A percentile compares a stretch with the other conserved stretches of the same genome.
phyloP scores from a whole-genome alignment of 1,140 invertebrate species.

The Meloidogyne hapla region DNA sequence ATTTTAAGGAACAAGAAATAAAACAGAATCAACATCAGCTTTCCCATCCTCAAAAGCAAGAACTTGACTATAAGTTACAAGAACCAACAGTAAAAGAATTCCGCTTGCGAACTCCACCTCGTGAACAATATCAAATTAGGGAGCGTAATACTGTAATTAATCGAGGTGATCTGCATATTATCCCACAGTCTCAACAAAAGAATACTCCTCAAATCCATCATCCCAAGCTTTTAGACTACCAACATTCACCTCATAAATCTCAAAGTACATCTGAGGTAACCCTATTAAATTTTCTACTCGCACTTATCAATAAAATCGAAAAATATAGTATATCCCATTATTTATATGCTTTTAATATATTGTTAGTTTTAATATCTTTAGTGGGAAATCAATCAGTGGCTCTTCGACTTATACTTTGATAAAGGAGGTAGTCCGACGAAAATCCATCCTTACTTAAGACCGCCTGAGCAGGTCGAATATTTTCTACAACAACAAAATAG shows the following conservation, averaged over 20 bases:
- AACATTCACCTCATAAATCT: background rate
- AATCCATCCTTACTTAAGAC: slow-evolving; percentile 39
- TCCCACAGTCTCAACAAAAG: background rate
- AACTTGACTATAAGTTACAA: background rate
- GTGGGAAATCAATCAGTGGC: slow-evolving; percentile 20
- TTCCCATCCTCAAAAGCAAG: slow-evolving; percentile 23
- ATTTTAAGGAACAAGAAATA: slow-evolving; percentile 9
- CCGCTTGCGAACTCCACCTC: slow-evolving; percentile 24
- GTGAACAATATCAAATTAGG: slow-evolving; percentile 18
- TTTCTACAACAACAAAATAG: slow-evolving; percentile 41
- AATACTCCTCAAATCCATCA: background rate
- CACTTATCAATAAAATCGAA: too few relatives aligned
- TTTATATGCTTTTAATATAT: too few relatives aligned
- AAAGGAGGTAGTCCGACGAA: slow-evolving; percentile 16
- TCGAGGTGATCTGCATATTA: slow-evolving; percentile 12
- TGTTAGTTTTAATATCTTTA: too few relatives aligned
- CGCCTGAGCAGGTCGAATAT: slow-evolving; percentile 41
- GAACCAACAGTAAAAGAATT: slow-evolving; percentile 2
- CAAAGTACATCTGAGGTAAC: background rate
- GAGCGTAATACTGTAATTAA: slow-evolving; percentile 15
- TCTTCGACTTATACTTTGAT: slow-evolving; percentile 27
- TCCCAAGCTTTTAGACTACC: background rate
- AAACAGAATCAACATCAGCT: slow-evolving; percentile 34
- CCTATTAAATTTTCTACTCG: too few relatives aligned
- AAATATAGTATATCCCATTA: too few relatives aligned